phyloP scores from a whole-genome alignment of 2,888 invertebrate genomes.

The Limnephilus auricula region DNA sequence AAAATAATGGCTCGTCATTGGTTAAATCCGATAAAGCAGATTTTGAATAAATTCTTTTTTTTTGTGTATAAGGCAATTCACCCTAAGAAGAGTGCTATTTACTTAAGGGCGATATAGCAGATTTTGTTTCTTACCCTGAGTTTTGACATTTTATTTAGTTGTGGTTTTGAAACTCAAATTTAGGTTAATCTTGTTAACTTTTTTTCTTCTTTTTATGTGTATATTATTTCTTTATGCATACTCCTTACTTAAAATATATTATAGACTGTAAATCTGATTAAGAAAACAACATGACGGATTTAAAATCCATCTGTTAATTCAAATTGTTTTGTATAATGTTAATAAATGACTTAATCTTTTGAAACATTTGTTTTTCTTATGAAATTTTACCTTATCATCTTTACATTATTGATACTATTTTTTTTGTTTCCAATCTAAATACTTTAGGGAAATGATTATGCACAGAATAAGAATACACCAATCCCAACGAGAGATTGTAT shows the following conservation, averaged over 20 bases:
- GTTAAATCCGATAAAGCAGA: too few species aligned
- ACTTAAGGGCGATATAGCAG: too few species aligned
- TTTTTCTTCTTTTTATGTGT: neutral
- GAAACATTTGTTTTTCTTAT: neutral
- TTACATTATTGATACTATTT: neutral
- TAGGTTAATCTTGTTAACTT: neutral
- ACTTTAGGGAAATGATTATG: neutral
- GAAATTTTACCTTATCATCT: neutral
- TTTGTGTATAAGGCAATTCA: too few species aligned
- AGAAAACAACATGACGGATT: neutral
- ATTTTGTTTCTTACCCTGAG: too few species aligned
- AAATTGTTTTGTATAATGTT: neutral
- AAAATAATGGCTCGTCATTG: too few species aligned
- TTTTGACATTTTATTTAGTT: too few species aligned
- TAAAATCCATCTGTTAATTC: neutral
- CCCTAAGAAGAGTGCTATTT: too few species aligned
- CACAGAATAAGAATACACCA: neutral
- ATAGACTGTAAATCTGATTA: neutral
- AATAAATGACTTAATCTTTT: slow-evolving; percentile 24
- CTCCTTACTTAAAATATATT: neutral
- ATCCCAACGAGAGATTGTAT: too few species aligned
- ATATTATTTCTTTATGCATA: too few species aligned
- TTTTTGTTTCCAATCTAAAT: neutral
- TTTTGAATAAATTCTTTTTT: too few species aligned
- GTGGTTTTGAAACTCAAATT: too few species aligned